Conservation (phyloP, 2,113 vertebrate species). For the Merops nubicus region DNA sequence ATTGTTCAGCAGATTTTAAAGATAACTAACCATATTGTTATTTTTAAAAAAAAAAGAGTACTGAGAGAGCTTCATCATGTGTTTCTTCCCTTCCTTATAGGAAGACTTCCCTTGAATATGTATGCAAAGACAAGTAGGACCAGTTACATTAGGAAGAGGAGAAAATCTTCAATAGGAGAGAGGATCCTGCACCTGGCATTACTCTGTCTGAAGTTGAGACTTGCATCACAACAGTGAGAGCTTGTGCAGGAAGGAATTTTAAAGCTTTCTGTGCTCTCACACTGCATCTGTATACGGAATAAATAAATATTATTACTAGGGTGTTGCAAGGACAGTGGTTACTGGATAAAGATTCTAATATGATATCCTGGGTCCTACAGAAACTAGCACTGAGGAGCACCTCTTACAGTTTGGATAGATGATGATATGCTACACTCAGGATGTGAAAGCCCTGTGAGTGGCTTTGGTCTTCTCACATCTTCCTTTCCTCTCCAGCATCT, state of each 20-base stretch:
- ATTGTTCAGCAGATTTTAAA: slow-evolving; percentile 51
- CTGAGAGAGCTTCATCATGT: neutral
- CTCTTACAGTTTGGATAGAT: neutral
- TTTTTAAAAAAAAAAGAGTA: neutral
- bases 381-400: neutral
- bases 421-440: neutral
- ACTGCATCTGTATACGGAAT: neutral
- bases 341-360: neutral
- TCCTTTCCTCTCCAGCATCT: neutral
- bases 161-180: neutral
- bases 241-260: neutral
- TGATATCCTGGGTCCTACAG: neutral
- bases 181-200: neutral
- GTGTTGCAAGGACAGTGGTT: neutral
- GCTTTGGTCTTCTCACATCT: neutral
- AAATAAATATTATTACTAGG: neutral
- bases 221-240: neutral
- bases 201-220: neutral
- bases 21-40: slow-evolving; percentile 36
- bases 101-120: neutral
- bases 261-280: neutral
- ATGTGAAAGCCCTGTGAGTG: neutral
- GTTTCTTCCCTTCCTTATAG: neutral
- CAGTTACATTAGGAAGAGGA: neutral
- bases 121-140: neutral